phyloP scores from a whole-genome alignment of 2,888 invertebrate genomes.

The Limnephilus rhombicus region DNA sequence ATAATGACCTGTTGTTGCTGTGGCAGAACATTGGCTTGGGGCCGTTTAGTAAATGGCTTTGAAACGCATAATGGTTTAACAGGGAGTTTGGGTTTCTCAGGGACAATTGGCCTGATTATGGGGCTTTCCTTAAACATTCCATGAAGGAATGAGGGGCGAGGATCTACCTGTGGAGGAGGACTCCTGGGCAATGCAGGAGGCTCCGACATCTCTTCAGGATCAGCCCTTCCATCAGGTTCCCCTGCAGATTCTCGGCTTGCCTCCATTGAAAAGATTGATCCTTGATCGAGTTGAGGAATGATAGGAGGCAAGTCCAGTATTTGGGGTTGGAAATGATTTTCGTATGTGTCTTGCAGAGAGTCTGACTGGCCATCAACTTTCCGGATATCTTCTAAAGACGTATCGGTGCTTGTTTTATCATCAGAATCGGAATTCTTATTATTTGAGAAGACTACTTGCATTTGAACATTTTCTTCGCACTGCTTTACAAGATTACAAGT shows the following conservation, averaged over 20 bases:
- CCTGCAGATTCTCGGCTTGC: conserved; percentile 89
- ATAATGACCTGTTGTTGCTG: conserved; percentile 77
- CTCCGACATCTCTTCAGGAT: conserved; percentile 84
- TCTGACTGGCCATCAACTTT: conserved; percentile 75
- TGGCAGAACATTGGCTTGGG: conserved; percentile 66
- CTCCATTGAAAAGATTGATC: conserved; percentile 75
- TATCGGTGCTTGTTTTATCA: conserved; percentile 72
- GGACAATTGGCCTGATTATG: conserved; percentile 82
- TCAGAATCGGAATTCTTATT: conserved; percentile 68
- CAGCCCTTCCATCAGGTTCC: conserved; percentile 92
- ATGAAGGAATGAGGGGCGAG: conserved; percentile 85
- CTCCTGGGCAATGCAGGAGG: conserved; percentile 84
- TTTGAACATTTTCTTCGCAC: conserved; percentile 76
- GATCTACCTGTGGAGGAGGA: conserved; percentile 79
- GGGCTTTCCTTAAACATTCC: conserved; percentile 76
- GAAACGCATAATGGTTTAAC: conserved; percentile 78
- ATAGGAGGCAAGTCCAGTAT: conserved; percentile 74
- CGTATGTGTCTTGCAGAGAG: conserved; percentile 67
- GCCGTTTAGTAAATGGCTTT: conserved; percentile 72
- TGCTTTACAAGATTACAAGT: conserved; percentile 69
- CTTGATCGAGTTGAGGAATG: conserved; percentile 73
- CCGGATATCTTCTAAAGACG: conserved; percentile 74
- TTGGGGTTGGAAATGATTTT: conserved; percentile 68
- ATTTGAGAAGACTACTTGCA: conserved; percentile 76
- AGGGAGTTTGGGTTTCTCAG: conserved; percentile 83